Evolutionary conservation across 2,797 vertebrate species (phyloP), one percentile per base, ranked within the genome.

Genomic region (Hyperoplus lanceolatus): DNA sequence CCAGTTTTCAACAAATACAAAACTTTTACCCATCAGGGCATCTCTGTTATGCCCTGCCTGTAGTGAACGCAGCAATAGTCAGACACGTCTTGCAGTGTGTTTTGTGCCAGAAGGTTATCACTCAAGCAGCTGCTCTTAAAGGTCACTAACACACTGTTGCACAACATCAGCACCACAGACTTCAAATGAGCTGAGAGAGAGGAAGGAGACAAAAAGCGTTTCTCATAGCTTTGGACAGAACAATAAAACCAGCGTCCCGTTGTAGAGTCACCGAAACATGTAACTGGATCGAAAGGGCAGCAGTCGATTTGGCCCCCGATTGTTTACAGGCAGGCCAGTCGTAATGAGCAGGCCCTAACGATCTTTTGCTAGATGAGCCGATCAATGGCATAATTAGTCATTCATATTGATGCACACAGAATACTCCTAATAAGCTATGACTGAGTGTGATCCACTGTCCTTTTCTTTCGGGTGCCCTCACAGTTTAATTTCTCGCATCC

Each of bases 41-140:
- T 18, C 16, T 73, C 16, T 21, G 8, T 60, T 51, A 2, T 49
- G n/a, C 29, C 46, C 16, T 49, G n/a, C 29, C 46, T 15, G 0
- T 21, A 8, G 70, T 71, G 76, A 80, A 79, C 5, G 53, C 64
- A 81, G 51, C 39, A 38, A 63, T 70, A 38, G 46, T 61, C 38
- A 38, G 3, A 41, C 60, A 14, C 59, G 48, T 70, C 61, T 51
- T 58, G 41, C 79, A 29, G 29, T 65, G 78, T 67, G 78, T 64
- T 80, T 68, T 6, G 59, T 42, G 77, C 58, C 68, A 70, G 21
- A 12, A 76, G 54, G 60, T 61, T 62, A 83, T 79, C 74, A 71
- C 75, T 73, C 76, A 63, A 29, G 18, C 73, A 72, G 77, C 59
- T 63, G 56, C 59, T 61, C 73, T 76, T 70, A 83, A 87, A 87